These are phyloP conservation scores for Bubo blakistoni DNA, from an alignment of 2,113 vertebrate species.

Conservation along the genomic window DNA sequence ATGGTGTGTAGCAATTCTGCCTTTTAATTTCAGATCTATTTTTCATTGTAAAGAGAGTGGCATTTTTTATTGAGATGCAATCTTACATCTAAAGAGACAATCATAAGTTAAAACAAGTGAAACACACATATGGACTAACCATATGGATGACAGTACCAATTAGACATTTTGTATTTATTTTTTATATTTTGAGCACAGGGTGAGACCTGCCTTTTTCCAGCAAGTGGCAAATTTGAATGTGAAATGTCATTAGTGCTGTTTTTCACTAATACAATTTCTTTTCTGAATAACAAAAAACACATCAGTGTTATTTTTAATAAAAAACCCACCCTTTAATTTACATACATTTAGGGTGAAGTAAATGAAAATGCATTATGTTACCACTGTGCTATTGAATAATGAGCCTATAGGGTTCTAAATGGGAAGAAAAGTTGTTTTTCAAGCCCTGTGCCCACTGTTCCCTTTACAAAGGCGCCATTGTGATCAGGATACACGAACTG, in stretches of 20 bases:
- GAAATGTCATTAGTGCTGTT: constrained; percentile 70
- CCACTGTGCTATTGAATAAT: constrained; percentile 72
- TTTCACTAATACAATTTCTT: constrained; percentile 66
- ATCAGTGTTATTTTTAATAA: constrained; percentile 80
- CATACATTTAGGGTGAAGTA: constrained; percentile 77
- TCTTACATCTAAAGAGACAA: constrained; percentile 19
- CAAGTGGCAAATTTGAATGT: constrained; percentile 69
- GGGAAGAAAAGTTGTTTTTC: constrained; percentile 64
- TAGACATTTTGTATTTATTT: constrained; percentile 34
- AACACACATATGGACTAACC: neutral
- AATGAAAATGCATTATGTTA: constrained; percentile 78
- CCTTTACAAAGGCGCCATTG: constrained; percentile 28
- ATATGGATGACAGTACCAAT: constrained; percentile 38
- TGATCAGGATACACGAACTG: constrained; percentile 45
- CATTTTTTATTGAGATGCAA: neutral
- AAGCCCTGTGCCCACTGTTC: constrained; percentile 55
- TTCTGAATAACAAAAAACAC: constrained; percentile 79
- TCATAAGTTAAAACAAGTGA: constrained; percentile 31
- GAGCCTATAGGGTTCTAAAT: constrained; percentile 68
- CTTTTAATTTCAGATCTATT: neutral
- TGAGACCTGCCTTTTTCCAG: constrained; percentile 56
- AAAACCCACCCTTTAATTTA: constrained; percentile 79
- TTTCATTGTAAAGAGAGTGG: neutral
- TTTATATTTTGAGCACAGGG: constrained; percentile 43
- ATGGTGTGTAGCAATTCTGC: neutral